Percentiles rank a stretch among this genome's conserved stretches.
Conservation (phyloP, 2,888 invertebrate genomes). For the Panopea generosa region DNA sequence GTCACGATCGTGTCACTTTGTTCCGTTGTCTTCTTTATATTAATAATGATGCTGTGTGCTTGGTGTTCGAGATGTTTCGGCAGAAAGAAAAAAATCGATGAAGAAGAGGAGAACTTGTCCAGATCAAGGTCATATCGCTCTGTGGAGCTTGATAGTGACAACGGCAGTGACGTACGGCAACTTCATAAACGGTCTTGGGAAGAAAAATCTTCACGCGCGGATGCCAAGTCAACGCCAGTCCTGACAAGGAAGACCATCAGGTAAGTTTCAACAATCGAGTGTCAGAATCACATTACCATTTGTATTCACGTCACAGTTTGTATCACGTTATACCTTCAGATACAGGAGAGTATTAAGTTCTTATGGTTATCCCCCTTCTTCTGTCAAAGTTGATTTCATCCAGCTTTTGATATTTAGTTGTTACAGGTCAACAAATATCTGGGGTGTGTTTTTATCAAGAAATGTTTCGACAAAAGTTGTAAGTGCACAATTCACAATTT, state of each 20-base stretch:
- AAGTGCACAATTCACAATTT: no score
- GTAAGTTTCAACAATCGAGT: no score
- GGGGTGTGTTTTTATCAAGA: no score
- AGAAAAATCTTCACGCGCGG: slow-evolving; percentile 20
- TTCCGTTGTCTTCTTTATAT: slow-evolving; percentile 31
- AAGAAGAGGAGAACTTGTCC: slow-evolving; percentile 39
- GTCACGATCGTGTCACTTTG: slow-evolving; percentile 37
- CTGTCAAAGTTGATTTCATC: no score
- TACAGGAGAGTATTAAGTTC: no score
- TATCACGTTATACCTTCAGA: no score
- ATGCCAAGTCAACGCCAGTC: slow-evolving; percentile 34
- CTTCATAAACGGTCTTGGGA: slow-evolving; percentile 54
- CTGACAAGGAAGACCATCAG: slow-evolving; percentile 51
- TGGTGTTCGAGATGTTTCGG: slow-evolving; percentile 53
- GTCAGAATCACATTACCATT: no score
- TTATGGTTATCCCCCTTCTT: no score
- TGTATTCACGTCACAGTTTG: no score
- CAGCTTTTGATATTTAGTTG: no score
- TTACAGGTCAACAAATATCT: no score
- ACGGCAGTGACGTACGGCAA: slow-evolving; percentile 32
- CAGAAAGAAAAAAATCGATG: slow-evolving; percentile 27
- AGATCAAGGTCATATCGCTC: slow-evolving; percentile 40
- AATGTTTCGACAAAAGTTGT: no score
- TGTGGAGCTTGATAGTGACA: slow-evolving; percentile 45
- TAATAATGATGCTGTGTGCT: slow-evolving; percentile 48